phyloP scores from a whole-genome alignment of 2,888 invertebrate species.

The Chloroclystis v-ata region DNA sequence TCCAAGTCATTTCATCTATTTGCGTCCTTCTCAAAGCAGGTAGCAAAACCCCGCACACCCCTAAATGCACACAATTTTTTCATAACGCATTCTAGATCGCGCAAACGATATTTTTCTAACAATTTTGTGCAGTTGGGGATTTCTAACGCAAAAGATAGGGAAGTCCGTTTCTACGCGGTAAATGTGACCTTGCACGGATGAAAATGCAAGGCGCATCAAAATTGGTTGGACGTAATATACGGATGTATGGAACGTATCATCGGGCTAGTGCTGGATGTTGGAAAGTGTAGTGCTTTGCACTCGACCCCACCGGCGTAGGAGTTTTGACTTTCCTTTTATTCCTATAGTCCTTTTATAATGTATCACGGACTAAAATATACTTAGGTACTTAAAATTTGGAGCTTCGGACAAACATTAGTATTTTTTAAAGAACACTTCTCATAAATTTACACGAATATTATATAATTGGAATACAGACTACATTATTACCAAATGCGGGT shows the following conservation, averaged over 20 bases:
- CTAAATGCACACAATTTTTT: slow-evolving; percentile 38
- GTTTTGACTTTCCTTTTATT: slow-evolving; percentile 67
- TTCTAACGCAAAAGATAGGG: slow-evolving; percentile 22
- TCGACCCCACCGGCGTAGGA: slow-evolving; percentile 67
- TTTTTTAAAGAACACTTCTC: too few relatives aligned
- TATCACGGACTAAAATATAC: too few relatives aligned
- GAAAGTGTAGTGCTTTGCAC: slow-evolving; percentile 66
- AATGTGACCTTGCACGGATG: slow-evolving; percentile 39
- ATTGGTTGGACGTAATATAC: slow-evolving; percentile 61
- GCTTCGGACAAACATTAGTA: too few relatives aligned
- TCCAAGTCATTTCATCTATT: not conserved
- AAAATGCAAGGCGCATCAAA: slow-evolving; percentile 29
- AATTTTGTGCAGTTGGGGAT: slow-evolving; percentile 32
- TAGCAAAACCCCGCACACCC: slow-evolving; percentile 10
- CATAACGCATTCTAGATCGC: slow-evolving; percentile 51
- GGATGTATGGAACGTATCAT: slow-evolving; percentile 51
- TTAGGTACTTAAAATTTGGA: too few relatives aligned
- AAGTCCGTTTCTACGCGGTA: slow-evolving; percentile 71
- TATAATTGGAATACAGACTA: too few relatives aligned
- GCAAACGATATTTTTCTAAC: slow-evolving; percentile 42
- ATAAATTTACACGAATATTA: too few relatives aligned
- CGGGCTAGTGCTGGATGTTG: slow-evolving; percentile 48
- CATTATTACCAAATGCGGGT: too few relatives aligned
- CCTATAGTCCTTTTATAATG: not conserved
- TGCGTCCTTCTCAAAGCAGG: slow-evolving; percentile 1